These are phyloP conservation scores for Chrysolina oricalcia DNA, from an alignment of 2,888 invertebrate genomes.

Conservation along the genomic window DNA sequence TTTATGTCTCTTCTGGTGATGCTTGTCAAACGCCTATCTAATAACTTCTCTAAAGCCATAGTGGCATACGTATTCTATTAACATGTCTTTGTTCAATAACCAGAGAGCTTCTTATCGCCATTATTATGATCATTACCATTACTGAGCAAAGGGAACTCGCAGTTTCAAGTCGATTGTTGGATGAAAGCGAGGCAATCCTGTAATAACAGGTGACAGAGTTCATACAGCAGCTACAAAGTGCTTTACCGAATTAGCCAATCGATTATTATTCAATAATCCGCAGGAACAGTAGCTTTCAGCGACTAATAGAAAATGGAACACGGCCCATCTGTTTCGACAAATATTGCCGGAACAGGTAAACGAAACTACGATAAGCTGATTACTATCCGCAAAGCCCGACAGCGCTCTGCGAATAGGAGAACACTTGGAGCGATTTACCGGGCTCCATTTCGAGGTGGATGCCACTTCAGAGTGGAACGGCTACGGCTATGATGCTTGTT, in stretches of 20 bases:
- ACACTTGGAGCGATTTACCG: background rate
- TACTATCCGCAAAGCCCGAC: conserved; percentile 2
- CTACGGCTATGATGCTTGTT: too few relatives aligned
- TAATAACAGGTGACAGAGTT: background rate
- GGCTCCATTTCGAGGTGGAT: background rate
- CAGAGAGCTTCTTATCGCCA: too few relatives aligned
- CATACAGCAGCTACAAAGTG: background rate
- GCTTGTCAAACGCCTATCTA: too few relatives aligned
- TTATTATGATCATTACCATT: too few relatives aligned
- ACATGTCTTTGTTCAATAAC: too few relatives aligned
- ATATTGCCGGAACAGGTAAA: conserved; percentile 9
- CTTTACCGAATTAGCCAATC: background rate
- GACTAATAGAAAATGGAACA: background rate
- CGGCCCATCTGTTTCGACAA: background rate
- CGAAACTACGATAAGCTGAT: conserved; percentile 14
- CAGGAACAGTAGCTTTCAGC: background rate
- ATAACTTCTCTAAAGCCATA: too few relatives aligned
- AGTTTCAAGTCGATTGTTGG: too few relatives aligned
- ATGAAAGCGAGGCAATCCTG: background rate
- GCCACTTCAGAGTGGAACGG: background rate
- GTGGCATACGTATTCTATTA: too few relatives aligned
- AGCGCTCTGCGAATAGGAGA: background rate
- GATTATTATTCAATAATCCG: background rate
- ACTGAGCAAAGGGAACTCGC: too few relatives aligned
- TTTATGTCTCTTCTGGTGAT: too few relatives aligned